Evolutionary conservation across 2,797 vertebrate species (phyloP).

Genomic region (Nothura maculosa): DNA sequence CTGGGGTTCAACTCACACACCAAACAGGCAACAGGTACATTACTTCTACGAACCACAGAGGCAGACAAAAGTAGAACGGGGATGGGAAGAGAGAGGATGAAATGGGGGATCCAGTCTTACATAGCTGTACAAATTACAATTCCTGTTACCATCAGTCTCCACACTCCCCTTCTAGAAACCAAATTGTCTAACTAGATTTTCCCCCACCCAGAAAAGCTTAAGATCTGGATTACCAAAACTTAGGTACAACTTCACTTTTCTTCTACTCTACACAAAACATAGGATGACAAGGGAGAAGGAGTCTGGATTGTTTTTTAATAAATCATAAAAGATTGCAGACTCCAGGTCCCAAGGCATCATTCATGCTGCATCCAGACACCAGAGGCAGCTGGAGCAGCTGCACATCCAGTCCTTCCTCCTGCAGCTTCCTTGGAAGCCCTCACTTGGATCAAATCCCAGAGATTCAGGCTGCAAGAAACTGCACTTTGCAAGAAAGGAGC

Average conservation of each 20-base stretch:
- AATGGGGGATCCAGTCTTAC: slow-evolving; percentile 22
- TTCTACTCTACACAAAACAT: not conserved
- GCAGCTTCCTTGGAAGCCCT: not conserved
- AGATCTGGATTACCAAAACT: no score
- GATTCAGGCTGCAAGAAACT: not conserved
- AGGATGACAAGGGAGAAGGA: not conserved
- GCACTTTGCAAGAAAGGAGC: not conserved
- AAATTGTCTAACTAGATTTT: no score
- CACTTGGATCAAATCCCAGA: not conserved
- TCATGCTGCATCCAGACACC: not conserved
- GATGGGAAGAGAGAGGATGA: slow-evolving; percentile 74
- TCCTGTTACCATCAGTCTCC: not conserved
- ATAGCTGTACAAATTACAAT: not conserved
- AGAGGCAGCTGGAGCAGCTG: not conserved
- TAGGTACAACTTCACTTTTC: not conserved
- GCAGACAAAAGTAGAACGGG: slow-evolving; percentile 63
- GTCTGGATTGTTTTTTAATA: not conserved
- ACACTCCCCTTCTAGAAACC: not conserved
- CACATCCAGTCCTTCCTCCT: not conserved
- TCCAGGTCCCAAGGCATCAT: not conserved
- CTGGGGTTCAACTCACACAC: slow-evolving; percentile 87
- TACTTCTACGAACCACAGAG: slow-evolving; percentile 78
- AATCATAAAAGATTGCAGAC: not conserved
- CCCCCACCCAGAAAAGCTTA: not conserved
- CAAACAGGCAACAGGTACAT: slow-evolving; percentile 87